A percentile compares a stretch with the other conserved stretches of the same genome.
These are phyloP conservation scores for Saxidomus purpurata DNA, from an alignment of 1,140 invertebrate genomes.

Conservation along the genomic window DNA sequence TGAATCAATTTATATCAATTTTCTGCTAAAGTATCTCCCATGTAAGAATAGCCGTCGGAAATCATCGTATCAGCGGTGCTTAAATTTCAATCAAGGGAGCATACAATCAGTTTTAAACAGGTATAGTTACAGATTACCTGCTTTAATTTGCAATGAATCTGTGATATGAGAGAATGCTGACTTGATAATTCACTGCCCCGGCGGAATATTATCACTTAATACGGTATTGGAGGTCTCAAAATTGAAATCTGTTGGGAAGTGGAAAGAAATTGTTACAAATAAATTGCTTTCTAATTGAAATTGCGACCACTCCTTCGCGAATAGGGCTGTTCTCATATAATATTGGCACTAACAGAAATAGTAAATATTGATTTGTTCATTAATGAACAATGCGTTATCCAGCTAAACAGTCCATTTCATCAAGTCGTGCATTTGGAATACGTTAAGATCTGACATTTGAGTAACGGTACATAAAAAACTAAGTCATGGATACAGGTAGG, in stretches of 20 bases:
- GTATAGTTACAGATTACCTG: conserved; percentile 32
- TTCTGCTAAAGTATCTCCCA: conserved; percentile 9
- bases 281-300: conserved; percentile 36
- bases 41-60: neutral
- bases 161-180: neutral
- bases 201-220: conserved; percentile 12
- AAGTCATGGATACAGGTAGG: too few relatives aligned
- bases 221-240: neutral
- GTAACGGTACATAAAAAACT: too few relatives aligned
- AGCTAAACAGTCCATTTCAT: too few relatives aligned
- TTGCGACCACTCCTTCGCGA: neutral
- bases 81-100: neutral
- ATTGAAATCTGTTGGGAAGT: conserved; percentile 22
- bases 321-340: neutral
- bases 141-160: conserved; percentile 15
- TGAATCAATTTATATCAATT: conserved; percentile 26
- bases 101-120: neutral
- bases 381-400: too few relatives aligned
- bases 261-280: neutral
- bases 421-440: too few relatives aligned
- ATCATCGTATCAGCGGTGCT: neutral
- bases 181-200: neutral
- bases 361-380: too few relatives aligned
- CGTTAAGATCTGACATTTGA: too few relatives aligned
- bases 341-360: too few relatives aligned